Evolutionary conservation across 2,797 vertebrate genomes (phyloP).

Genomic region (Halcyon leucocephala): DNA sequence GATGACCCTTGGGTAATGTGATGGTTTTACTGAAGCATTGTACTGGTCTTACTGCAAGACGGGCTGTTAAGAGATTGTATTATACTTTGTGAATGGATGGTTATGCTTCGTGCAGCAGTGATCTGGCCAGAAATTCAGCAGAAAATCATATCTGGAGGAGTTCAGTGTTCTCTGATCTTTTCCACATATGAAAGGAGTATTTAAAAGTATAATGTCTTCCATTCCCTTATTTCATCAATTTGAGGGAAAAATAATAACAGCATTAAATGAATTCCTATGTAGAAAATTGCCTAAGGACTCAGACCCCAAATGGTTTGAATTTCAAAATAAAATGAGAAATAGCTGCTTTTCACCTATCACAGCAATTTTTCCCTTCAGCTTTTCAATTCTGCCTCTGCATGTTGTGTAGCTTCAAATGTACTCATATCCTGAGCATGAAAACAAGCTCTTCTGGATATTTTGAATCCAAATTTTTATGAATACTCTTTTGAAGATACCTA

Average conservation of each 20-base stretch:
- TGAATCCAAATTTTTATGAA: constrained; percentile 34
- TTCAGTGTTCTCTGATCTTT: constrained; percentile 25
- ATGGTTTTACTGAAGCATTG: not conserved
- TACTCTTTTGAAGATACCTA: constrained; percentile 23
- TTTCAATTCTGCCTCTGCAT: constrained; percentile 16
- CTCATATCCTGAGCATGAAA: constrained; percentile 46
- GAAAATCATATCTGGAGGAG: constrained; percentile 25
- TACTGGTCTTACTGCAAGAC: not conserved
- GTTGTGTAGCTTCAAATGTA: constrained; percentile 41
- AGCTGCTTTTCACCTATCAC: constrained; percentile 50
- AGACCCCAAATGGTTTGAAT: constrained; percentile 35
- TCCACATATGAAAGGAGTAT: constrained; percentile 39
- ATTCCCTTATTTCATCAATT: constrained; percentile 16
- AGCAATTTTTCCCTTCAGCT: constrained; percentile 52
- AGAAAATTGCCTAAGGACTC: constrained; percentile 54
- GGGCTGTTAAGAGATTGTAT: no score
- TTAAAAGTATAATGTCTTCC: constrained; percentile 56
- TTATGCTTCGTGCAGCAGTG: not conserved
- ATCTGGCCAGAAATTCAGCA: not conserved
- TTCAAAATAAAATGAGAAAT: constrained; percentile 60
- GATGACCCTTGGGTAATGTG: not conserved
- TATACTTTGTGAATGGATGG: not conserved
- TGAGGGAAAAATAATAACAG: constrained; percentile 51
- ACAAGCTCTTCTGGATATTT: constrained; percentile 53
- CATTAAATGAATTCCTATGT: constrained; percentile 39